These are phyloP conservation scores for Drosophila leonis DNA, from an alignment of 2,888 invertebrate genomes.

Conservation along the genomic window DNA sequence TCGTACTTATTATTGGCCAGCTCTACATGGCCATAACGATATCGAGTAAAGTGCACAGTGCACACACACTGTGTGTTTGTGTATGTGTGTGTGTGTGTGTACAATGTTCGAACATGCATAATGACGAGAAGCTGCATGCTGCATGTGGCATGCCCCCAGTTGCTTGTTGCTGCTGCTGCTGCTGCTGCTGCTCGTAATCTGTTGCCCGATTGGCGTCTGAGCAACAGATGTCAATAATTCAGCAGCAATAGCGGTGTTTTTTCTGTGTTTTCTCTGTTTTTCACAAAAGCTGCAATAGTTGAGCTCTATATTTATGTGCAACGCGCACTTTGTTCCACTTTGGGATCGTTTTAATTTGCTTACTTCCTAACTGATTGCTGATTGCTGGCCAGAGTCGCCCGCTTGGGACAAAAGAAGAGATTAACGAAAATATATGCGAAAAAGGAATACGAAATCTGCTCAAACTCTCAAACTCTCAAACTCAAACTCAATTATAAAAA, in stretches of 20 bases:
- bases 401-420: conserved; percentile 53
- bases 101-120: conserved; percentile 53
- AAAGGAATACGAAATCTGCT: conserved; percentile 48
- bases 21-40: conserved; percentile 58
- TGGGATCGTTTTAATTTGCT: conserved; percentile 37
- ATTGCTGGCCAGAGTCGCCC: conserved; percentile 16
- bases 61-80: conserved; percentile 12
- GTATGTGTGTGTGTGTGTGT: conserved; percentile 12
- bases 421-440: conserved; percentile 46
- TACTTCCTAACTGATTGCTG: conserved; percentile 33
- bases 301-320: conserved; percentile 29
- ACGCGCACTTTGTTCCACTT: conserved; percentile 32
- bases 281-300: background rate
- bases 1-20: conserved; percentile 54
- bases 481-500: conserved; percentile 73
- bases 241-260: conserved; percentile 61
- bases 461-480: conserved; percentile 20
- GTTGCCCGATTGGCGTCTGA: conserved; percentile 69
- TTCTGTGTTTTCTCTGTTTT: background rate
- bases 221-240: conserved; percentile 74
- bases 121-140: conserved; percentile 54
- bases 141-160: conserved; percentile 34
- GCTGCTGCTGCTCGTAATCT: conserved; percentile 59
- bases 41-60: conserved; percentile 55
- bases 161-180: conserved; percentile 38